These are phyloP conservation scores for Chrysomela aeneicollis DNA, from an alignment of 2,888 invertebrate species.

Conservation along the genomic window DNA sequence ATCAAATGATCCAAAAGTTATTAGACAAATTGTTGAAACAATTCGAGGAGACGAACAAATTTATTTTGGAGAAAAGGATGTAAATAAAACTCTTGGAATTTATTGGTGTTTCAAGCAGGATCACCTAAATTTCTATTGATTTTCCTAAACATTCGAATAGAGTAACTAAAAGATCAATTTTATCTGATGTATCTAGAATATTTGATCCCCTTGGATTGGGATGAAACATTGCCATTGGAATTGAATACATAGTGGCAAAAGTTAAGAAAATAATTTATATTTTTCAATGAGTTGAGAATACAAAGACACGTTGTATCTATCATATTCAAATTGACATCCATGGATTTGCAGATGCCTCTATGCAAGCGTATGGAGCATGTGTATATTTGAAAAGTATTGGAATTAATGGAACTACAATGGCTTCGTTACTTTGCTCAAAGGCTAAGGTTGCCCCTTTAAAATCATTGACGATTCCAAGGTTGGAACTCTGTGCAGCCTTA, in stretches of 20 bases:
- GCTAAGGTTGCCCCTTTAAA: constrained; percentile 33
- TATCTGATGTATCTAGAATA: constrained; percentile 27
- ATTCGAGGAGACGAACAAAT: too few species aligned
- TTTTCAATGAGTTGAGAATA: constrained; percentile 18
- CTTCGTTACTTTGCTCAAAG: constrained; percentile 32
- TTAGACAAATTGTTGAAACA: too few species aligned
- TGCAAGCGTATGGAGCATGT: constrained; percentile 32
- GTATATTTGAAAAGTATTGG: constrained; percentile 29
- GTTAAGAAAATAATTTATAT: neutral
- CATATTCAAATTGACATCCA: constrained; percentile 33
- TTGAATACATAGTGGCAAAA: neutral
- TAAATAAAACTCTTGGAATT: too few species aligned
- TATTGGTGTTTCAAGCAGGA: too few species aligned
- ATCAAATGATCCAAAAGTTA: too few species aligned
- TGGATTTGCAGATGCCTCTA: constrained; percentile 39
- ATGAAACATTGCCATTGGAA: constrained; percentile 19
- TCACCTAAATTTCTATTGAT: neutral
- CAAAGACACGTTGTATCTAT: constrained; percentile 21
- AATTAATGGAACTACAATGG: constrained; percentile 15
- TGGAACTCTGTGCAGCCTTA: constrained; percentile 35
- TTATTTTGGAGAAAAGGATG: too few species aligned
- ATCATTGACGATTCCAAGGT: constrained; percentile 28
- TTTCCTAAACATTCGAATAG: constrained; percentile 1
- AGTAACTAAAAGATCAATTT: constrained; percentile 26
- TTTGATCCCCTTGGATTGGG: constrained; percentile 33